Evolutionary conservation across 2,113 vertebrate species (phyloP), one percentile per base, ranked within the genome.

Genomic region (Micronycteris hirsuta): DNA sequence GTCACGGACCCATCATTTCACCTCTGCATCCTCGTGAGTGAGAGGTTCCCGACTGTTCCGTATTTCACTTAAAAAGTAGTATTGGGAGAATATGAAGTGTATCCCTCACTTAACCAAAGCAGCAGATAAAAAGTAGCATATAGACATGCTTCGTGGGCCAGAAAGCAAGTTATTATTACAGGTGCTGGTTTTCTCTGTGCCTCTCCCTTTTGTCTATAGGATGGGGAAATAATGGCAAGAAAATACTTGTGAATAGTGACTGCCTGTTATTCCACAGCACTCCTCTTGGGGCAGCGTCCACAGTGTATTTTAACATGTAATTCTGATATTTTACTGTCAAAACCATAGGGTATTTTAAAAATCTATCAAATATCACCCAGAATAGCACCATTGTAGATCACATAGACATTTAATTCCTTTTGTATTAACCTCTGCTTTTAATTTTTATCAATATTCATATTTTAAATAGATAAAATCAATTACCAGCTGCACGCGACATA

Each of bases 371-470:
- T 1, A 56, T 15, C 14, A 41, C 15, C 31, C 26, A 68, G 11
- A 89, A 49, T 73, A 7, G 17, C 74, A 63, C 28, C n/a, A 61
- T 9, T 41, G 65, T n/a, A 38, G 43, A 31, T 52, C 63, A 54
- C 65, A 28, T 4, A 88, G 12, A 82, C 65, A n/a, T 56, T 89
- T 89, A 88, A 43, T 52, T 90, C 10, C 41, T 61, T 84, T 92
- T 65, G 61, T 61, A 85, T 90, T 89, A 67, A 67, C 24, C 82
- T 91, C 49, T 92, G 67, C 14, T 81, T 93, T 95, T 73, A 41
- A 63, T 65, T 54, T 63, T 73, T 45, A 76, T 11, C n/a, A 58
- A 12, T 80, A n/a, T 84, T 67, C 26, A 33, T 38, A 38, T 65
- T 63, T 52, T 85, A 58, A 92, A n/a, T 45, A 82, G 38, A 86